Conservation (phyloP, 2,113 vertebrate species). For the Pterophyllum scalare region DNA sequence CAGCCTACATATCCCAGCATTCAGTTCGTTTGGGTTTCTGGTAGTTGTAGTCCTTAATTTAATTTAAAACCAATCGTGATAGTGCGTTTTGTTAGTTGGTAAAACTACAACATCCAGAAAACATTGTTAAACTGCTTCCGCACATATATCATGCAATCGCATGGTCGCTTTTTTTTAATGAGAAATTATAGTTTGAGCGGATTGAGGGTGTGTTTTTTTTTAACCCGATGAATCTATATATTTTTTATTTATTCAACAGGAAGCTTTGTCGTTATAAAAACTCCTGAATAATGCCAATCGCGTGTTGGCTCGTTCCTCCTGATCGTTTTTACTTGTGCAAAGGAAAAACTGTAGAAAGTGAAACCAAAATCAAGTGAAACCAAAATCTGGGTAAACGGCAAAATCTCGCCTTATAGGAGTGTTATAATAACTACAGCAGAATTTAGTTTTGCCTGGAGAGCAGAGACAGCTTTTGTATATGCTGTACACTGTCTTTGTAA, state of each 20-base stretch:
- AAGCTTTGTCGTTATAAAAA: not conserved
- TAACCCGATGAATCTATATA: not conserved
- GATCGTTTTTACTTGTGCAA: not conserved
- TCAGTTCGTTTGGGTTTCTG: not conserved
- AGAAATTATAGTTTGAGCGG: not conserved
- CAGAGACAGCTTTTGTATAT: conserved; percentile 2
- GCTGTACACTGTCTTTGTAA: conserved; percentile 23
- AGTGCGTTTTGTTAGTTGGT: rapidly evolving
- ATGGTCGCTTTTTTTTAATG: not conserved
- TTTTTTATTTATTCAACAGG: not conserved
- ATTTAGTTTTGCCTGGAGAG: not conserved
- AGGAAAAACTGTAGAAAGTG: not conserved
- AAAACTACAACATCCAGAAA: conserved; percentile 66
- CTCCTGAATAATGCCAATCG: not conserved
- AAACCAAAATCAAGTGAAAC: not conserved
- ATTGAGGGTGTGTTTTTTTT: not conserved
- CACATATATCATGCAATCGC: not conserved
- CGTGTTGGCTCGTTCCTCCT: not conserved
- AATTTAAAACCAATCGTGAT: rapidly evolving
- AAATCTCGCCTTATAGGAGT: not conserved
- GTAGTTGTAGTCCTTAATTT: conserved; percentile 56
- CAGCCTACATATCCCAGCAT: conserved; percentile 31
- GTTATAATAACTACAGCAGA: not conserved
- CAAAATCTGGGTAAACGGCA: not conserved
- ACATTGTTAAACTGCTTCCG: not conserved